Percentiles rank a stretch among this genome's conserved stretches.
These are phyloP conservation scores for Rhagonycha lutea DNA, from an alignment of 2,888 invertebrate species.

Conservation along the genomic window DNA sequence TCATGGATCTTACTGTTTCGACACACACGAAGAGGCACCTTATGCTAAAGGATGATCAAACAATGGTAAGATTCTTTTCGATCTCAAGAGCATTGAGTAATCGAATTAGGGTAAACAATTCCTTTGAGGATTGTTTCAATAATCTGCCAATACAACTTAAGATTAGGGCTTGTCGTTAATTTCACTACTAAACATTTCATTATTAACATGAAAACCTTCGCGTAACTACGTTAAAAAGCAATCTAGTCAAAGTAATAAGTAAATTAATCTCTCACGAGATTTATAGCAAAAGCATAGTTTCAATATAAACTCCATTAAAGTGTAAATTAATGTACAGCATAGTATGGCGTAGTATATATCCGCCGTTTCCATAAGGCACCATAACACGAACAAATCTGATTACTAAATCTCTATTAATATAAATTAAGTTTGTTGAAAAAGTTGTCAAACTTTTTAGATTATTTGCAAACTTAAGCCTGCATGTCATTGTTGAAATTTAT, in stretches of 20 bases:
- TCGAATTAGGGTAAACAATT: background rate
- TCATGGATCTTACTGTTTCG: constrained; percentile 14
- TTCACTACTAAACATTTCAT: background rate
- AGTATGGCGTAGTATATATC: background rate
- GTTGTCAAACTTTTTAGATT: background rate
- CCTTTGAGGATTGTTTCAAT: background rate
- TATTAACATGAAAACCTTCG: background rate
- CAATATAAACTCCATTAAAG: background rate
- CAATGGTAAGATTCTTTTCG: background rate
- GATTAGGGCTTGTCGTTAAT: background rate
- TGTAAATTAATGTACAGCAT: background rate
- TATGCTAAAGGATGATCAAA: constrained; percentile 8
- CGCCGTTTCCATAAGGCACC: background rate
- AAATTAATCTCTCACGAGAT: background rate
- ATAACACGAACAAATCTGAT: background rate
- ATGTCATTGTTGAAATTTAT: background rate
- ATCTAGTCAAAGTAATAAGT: background rate
- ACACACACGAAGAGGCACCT: constrained; percentile 12
- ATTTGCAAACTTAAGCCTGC: background rate
- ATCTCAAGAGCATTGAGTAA: background rate
- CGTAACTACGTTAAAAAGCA: background rate
- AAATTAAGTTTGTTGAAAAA: background rate
- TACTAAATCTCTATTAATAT: background rate
- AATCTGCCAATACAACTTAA: background rate
- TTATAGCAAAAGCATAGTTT: background rate